A percentile compares a stretch with the other conserved stretches of the same genome.
Evolutionary conservation across 2,113 vertebrate genomes (phyloP).

Genomic region (Chaenogobius annularis): DNA sequence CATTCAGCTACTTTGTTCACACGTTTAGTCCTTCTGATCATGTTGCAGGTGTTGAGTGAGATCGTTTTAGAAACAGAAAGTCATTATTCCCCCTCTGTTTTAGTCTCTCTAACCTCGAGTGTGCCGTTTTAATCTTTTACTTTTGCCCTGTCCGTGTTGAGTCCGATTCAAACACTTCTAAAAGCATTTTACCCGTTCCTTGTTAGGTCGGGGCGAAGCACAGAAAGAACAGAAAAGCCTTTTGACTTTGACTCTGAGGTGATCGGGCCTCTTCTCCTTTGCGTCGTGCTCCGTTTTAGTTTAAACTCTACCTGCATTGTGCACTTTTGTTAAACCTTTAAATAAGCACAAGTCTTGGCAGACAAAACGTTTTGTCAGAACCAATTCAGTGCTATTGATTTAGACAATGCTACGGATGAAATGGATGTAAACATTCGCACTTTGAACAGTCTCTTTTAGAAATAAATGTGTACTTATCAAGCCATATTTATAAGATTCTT

Average conservation of each 20-base stretch:
- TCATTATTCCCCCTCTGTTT: no score
- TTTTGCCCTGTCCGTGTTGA: slow-evolving; percentile 34
- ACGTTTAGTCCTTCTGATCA: background rate
- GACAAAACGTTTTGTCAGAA: background rate
- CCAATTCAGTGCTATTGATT: background rate
- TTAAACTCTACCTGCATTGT: background rate
- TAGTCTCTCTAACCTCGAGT: background rate
- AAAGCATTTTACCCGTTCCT: slow-evolving; percentile 31
- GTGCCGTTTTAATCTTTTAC: slow-evolving; percentile 8
- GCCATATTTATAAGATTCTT: no score
- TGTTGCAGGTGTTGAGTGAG: no score
- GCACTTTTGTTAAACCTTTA: background rate
- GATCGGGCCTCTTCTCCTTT: slow-evolving; percentile 10
- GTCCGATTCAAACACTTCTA: slow-evolving; percentile 51
- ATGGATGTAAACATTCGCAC: background rate
- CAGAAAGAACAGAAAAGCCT: slow-evolving; percentile 35
- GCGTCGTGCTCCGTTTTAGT: slow-evolving; percentile 2
- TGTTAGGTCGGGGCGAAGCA: slow-evolving; percentile 65
- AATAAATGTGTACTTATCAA: background rate
- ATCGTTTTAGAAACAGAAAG: no score
- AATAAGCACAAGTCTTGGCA: background rate
- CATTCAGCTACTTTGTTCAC: background rate
- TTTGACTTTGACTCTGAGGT: slow-evolving; percentile 42
- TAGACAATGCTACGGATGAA: background rate
- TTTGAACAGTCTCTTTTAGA: background rate